phyloP scores from a whole-genome alignment of 2,888 invertebrate genomes.

The Tachina grossa region DNA sequence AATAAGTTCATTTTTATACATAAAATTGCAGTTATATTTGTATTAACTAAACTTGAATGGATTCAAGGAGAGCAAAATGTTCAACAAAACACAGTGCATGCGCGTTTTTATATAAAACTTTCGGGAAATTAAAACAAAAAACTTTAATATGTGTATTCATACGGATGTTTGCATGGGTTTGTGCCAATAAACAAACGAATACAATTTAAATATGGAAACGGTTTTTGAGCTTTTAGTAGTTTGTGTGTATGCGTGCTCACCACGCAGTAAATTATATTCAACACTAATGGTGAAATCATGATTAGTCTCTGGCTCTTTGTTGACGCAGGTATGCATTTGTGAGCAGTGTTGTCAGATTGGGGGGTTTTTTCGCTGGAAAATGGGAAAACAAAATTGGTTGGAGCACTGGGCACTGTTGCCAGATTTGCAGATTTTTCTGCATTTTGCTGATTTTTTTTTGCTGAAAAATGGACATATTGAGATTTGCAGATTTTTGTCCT shows the following conservation, averaged over 20 bases:
- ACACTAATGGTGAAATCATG: constrained; percentile 58
- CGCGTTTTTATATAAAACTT: constrained; percentile 52
- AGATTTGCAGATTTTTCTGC: too few species aligned
- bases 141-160: constrained; percentile 20
- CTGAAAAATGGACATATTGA: too few species aligned
- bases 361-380: background rate
- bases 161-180: background rate
- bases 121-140: constrained; percentile 19
- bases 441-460: too few species aligned
- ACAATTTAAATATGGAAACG: constrained; percentile 29
- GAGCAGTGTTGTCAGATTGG: background rate
- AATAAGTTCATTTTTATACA: background rate
- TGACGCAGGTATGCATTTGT: constrained; percentile 7
- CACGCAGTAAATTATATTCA: constrained; percentile 25
- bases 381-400: too few species aligned
- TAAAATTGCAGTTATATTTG: constrained; percentile 59
- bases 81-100: constrained; percentile 47
- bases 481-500: too few species aligned
- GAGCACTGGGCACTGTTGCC: too few species aligned
- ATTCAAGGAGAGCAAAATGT: constrained; percentile 66
- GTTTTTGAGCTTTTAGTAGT: constrained; percentile 22
- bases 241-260: background rate
- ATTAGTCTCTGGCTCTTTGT: constrained; percentile 9
- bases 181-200: background rate
- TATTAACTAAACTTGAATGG: constrained; percentile 71